phyloP scores from a whole-genome alignment of 2,113 vertebrate genomes.

The Varanus komodoensis region DNA sequence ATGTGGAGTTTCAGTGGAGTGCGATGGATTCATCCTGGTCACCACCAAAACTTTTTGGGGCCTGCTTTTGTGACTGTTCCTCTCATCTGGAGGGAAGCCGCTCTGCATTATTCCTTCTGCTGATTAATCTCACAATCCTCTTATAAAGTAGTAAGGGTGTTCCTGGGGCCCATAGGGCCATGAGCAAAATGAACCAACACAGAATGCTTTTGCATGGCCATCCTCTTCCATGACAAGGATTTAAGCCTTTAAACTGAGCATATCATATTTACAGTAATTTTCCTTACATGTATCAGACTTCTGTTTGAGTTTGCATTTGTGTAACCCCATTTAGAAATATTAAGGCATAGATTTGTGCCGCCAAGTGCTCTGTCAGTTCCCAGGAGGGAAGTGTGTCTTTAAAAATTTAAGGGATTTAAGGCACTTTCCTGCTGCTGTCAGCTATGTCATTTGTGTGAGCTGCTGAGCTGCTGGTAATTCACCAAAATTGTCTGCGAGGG shows the following conservation, averaged over 20 bases:
- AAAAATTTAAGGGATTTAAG: neutral
- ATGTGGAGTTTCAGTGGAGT: neutral
- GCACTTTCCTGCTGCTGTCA: slow-evolving; percentile 22
- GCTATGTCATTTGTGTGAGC: slow-evolving; percentile 34
- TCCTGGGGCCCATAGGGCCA: neutral
- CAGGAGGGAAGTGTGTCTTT: slow-evolving; percentile 10
- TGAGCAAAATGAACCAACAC: neutral
- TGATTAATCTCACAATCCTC: neutral
- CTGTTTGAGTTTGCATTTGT: neutral
- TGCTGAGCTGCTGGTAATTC: slow-evolving; percentile 19
- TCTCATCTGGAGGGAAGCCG: neutral
- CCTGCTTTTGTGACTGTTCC: too few relatives aligned
- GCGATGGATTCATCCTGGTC: neutral
- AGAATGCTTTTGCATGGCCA: neutral
- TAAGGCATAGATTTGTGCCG: slow-evolving; percentile 6
- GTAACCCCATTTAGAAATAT: slow-evolving; percentile 10
- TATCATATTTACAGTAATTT: neutral
- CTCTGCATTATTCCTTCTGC: neutral
- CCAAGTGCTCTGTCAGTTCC: neutral
- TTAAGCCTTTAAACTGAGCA: slow-evolving; percentile 3
- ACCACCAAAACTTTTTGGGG: neutral
- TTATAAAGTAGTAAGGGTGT: neutral
- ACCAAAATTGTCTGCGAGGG: slow-evolving; percentile 20
- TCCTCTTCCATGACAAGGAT: neutral
- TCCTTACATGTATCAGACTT: neutral